Conservation (phyloP, 2,797 vertebrate genomes). For the Bryconaethiops microstoma region DNA sequence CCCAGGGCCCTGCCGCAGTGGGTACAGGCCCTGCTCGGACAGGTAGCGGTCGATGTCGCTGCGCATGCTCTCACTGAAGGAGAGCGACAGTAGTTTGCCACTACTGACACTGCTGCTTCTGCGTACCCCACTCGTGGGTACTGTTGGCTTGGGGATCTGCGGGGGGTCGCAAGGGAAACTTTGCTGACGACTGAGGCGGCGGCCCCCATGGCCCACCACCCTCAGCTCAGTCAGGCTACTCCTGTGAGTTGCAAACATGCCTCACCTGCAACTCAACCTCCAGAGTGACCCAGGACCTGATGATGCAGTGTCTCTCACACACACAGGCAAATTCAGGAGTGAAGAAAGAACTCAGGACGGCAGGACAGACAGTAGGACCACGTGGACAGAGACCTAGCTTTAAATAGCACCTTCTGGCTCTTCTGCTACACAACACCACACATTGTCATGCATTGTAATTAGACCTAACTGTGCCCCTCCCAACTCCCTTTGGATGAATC, state of each 20-base stretch:
- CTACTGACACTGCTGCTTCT: conserved; percentile 72
- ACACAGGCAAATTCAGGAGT: conserved; percentile 27
- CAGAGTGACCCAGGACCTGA: conserved; percentile 10
- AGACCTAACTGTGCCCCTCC: conserved; percentile 53
- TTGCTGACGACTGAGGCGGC: conserved; percentile 62
- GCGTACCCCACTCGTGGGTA: conserved; percentile 62
- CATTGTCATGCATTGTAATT: conserved; percentile 65
- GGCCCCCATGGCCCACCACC: conserved; percentile 48
- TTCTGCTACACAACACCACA: conserved; percentile 51
- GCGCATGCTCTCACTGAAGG: conserved; percentile 88
- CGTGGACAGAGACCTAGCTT: conserved; percentile 54
- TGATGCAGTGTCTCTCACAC: conserved; percentile 13
- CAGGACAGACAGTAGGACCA: conserved; percentile 45
- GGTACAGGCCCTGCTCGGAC: conserved; percentile 85
- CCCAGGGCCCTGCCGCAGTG: conserved; percentile 75
- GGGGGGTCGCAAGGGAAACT: conserved; percentile 65
- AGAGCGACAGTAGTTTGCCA: conserved; percentile 86
- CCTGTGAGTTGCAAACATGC: conserved; percentile 71
- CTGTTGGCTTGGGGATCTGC: conserved; percentile 70
- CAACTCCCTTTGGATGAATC: conserved; percentile 42
- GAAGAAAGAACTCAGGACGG: conserved; percentile 17
- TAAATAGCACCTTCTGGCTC: conserved; percentile 63
- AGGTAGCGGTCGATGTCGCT: conserved; percentile 86
- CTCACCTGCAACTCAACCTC: neutral
- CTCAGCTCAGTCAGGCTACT: conserved; percentile 64